phyloP scores from a whole-genome alignment of 2,888 invertebrate species.

The Beris chalybata region DNA sequence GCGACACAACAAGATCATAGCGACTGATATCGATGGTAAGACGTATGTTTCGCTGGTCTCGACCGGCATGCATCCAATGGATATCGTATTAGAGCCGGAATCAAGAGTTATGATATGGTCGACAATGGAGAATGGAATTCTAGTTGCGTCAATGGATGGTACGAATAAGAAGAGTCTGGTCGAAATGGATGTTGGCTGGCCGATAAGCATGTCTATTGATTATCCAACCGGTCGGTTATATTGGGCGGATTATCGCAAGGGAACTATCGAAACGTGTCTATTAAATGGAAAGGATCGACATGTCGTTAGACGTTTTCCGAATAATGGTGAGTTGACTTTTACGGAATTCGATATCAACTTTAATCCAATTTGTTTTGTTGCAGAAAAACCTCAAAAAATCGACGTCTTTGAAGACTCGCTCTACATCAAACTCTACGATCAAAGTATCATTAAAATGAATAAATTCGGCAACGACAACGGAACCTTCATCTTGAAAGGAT shows the following conservation, averaged over 20 bases:
- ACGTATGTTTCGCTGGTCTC: conserved; percentile 52
- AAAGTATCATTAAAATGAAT: conserved; percentile 65
- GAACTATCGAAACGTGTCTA: conserved; percentile 68
- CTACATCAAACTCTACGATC: conserved; percentile 67
- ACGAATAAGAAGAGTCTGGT: conserved; percentile 61
- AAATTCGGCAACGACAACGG: conserved; percentile 67
- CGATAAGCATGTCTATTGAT: conserved; percentile 75
- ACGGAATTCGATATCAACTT: neutral
- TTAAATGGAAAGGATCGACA: conserved; percentile 70
- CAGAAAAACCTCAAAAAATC: conserved; percentile 68
- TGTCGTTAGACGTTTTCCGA: conserved; percentile 61
- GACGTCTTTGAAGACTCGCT: conserved; percentile 74
- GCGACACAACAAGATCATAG: conserved; percentile 52
- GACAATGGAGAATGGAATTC: conserved; percentile 70
- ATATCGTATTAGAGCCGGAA: conserved; percentile 69
- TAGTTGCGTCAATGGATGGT: conserved; percentile 69
- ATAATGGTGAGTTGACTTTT: conserved; percentile 51
- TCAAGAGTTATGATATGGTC: conserved; percentile 72
- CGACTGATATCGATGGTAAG: conserved; percentile 54
- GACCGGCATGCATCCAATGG: conserved; percentile 66
- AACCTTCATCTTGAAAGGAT: conserved; percentile 61
- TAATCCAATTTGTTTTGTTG: neutral
- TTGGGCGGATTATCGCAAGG: conserved; percentile 81
- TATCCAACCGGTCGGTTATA: conserved; percentile 74
- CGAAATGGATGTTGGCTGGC: conserved; percentile 67